These are phyloP conservation scores for Coelopa frigida DNA, from an alignment of 1,140 invertebrate genomes.

Conservation along the genomic window DNA sequence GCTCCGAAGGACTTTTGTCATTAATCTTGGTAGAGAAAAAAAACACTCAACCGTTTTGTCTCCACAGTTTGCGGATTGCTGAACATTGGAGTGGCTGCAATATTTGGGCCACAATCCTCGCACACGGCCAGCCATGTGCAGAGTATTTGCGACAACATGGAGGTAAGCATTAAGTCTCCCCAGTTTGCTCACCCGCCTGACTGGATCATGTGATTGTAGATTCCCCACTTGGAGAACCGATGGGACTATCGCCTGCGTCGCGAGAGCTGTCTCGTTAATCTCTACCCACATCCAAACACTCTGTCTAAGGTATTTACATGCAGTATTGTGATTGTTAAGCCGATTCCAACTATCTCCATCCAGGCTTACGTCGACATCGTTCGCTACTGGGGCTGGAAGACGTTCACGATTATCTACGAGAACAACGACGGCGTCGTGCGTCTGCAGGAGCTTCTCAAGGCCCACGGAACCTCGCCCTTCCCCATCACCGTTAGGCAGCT, in stretches of 20 bases:
- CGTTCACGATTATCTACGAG: slow-evolving; percentile 92
- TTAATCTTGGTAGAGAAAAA: too few species aligned
- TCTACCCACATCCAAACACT: slow-evolving; percentile 85
- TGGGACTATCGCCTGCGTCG: slow-evolving; percentile 84
- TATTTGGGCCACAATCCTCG: slow-evolving; percentile 87
- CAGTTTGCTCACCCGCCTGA: neutral
- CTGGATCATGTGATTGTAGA: slow-evolving; percentile 29
- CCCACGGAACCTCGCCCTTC: slow-evolving; percentile 73
- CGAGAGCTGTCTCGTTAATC: slow-evolving; percentile 86
- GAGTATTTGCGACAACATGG: slow-evolving; percentile 92
- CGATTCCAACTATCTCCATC: slow-evolving; percentile 5
- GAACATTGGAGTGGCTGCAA: slow-evolving; percentile 79
- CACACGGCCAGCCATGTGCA: slow-evolving; percentile 89
- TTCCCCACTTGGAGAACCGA: slow-evolving; percentile 88
- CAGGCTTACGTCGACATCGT: slow-evolving; percentile 88
- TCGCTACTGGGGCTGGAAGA: slow-evolving; percentile 83
- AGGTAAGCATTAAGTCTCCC: slow-evolving; percentile 45
- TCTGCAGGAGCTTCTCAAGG: slow-evolving; percentile 86
- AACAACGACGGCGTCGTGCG: slow-evolving; percentile 88
- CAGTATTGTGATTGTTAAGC: neutral
- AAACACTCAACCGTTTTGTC: too few species aligned
- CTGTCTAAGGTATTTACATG: slow-evolving; percentile 65
- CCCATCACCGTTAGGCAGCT: slow-evolving; percentile 74
- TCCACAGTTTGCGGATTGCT: slow-evolving; percentile 79
- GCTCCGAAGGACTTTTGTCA: too few species aligned